phyloP scores from a whole-genome alignment of 2,888 invertebrate species.

The Drosophila lutescens region DNA sequence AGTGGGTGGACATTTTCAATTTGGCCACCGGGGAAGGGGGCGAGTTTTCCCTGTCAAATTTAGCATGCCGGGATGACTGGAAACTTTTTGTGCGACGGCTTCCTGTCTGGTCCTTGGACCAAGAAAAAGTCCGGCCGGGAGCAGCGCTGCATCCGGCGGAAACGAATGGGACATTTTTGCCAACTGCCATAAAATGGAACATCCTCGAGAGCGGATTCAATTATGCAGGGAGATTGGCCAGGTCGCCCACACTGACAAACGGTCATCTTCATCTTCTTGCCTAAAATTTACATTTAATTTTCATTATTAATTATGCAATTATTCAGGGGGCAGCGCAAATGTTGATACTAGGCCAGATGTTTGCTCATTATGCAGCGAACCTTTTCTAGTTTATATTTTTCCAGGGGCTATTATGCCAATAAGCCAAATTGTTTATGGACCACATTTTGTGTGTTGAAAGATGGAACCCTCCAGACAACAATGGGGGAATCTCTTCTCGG shows the following conservation, averaged over 20 bases:
- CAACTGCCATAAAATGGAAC: conserved; percentile 54
- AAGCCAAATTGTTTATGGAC: conserved; percentile 67
- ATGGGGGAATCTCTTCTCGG: conserved; percentile 24
- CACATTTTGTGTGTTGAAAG: conserved; percentile 6
- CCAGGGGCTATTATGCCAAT: conserved; percentile 69
- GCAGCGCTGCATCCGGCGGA: conserved; percentile 50
- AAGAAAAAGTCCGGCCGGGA: conserved; percentile 26
- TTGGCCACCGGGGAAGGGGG: not conserved
- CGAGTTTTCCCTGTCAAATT: conserved; percentile 33
- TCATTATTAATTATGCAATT: conserved; percentile 71
- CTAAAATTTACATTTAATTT: conserved; percentile 70
- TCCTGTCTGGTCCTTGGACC: conserved; percentile 29
- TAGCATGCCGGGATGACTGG: conserved; percentile 35
- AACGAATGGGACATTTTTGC: conserved; percentile 55
- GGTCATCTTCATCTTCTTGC: conserved; percentile 17
- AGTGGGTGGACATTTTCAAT: conserved; percentile 33
- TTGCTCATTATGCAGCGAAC: conserved; percentile 52
- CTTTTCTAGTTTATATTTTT: conserved; percentile 49
- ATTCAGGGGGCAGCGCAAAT: conserved; percentile 50
- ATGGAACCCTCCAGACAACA: conserved; percentile 17
- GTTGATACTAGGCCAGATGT: conserved; percentile 59
- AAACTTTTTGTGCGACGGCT: conserved; percentile 30
- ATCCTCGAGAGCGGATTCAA: conserved; percentile 63
- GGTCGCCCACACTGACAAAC: not conserved
- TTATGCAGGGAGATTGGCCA: conserved; percentile 69